Evolutionary conservation across 2,888 invertebrate species (phyloP).

Genomic region (Uropetala carovei): DNA sequence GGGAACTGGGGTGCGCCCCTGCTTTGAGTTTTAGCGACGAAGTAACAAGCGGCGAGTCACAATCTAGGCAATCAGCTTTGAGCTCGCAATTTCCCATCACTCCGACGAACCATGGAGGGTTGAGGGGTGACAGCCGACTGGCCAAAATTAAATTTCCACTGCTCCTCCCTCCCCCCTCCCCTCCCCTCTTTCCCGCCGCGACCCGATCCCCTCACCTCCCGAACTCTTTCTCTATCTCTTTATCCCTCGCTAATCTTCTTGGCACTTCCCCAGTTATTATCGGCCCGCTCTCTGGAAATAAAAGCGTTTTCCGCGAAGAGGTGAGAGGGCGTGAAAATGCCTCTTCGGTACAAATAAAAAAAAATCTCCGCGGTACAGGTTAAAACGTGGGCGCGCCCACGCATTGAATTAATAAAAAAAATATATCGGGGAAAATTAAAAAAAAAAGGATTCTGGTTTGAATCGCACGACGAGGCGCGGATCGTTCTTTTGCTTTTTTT

Average conservation of each 20-base stretch:
- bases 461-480: too few relatives aligned
- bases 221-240: not conserved
- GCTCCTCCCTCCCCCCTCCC: not conserved
- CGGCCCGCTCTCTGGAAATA: constrained; percentile 1
- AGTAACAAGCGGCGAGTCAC: not conserved
- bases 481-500: too few relatives aligned
- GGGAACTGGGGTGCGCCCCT: not conserved
- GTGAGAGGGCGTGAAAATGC: constrained; percentile 2
- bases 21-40: not conserved
- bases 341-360: not conserved
- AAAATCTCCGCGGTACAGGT: too few relatives aligned
- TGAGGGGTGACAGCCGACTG: not conserved
- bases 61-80: constrained; percentile 33
- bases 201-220: not conserved
- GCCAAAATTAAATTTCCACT: not conserved
- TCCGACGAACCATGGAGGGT: not conserved
- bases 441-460: too few relatives aligned
- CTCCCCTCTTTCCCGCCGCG: not conserved
- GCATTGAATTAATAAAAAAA: too few relatives aligned
- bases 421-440: too few relatives aligned
- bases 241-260: constrained; percentile 30
- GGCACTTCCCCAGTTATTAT: constrained; percentile 19
- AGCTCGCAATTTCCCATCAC: not conserved
- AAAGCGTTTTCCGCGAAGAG: not conserved
- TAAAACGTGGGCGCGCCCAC: too few relatives aligned